These are phyloP conservation scores for Axis porcinus DNA, from an alignment of 2,113 vertebrate genomes.

Conservation along the genomic window DNA sequence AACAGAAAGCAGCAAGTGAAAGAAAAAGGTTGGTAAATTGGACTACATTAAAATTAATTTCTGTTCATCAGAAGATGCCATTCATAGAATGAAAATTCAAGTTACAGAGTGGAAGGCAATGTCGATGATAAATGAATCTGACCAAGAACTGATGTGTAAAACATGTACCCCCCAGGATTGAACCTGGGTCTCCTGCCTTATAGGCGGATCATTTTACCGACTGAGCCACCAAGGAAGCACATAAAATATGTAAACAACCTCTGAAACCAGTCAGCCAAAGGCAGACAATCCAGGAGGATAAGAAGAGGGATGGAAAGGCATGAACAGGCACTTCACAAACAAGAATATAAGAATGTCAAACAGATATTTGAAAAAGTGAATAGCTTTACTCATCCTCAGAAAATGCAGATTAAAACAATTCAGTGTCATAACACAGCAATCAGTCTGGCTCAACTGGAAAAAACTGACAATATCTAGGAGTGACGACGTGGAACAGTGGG, in stretches of 20 bases:
- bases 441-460: neutral
- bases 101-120: neutral
- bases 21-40: neutral
- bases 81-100: neutral
- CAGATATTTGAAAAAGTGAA: neutral
- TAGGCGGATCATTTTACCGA: neutral
- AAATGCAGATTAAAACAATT: neutral
- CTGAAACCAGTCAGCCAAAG: neutral
- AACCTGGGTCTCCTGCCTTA: neutral
- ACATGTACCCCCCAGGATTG: neutral
- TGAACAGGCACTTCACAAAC: neutral
- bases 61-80: neutral
- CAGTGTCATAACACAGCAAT: neutral
- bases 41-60: neutral
- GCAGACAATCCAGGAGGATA: neutral
- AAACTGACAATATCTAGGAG: neutral
- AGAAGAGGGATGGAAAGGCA: neutral
- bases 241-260: neutral
- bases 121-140: neutral
- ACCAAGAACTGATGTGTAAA: neutral
- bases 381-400: neutral
- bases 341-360: neutral
- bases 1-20: neutral
- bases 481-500: accelerated
- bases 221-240: neutral